Evolutionary conservation across 2,888 invertebrate genomes (phyloP), one percentile per base, ranked within the genome.

Genomic region (Megalurothrips usitatus): DNA sequence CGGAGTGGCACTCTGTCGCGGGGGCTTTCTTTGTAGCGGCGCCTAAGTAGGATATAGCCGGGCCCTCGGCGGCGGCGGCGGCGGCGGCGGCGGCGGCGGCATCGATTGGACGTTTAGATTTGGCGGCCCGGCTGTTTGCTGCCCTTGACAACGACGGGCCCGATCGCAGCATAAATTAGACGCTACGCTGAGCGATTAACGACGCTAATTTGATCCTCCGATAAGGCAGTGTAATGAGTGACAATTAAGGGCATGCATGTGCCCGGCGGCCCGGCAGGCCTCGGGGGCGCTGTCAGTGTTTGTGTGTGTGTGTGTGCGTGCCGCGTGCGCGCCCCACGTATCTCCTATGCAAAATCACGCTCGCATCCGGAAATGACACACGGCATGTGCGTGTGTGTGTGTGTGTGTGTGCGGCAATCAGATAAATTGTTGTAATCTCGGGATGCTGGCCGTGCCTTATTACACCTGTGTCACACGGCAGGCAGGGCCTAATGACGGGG

Each of bases 181-280:
- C 19, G 58, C 58, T 58, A 17, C 52, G 68, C 58, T 58, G 11
- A 26, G 68, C 68, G 68, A 75, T 75, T 10, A 8, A 23, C n/a
- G 68, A 75, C 68, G 68, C 68, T 75, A 75, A 75, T 75, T 75
- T 75, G 68, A 75, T 75, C 23, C 12, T 26, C 68, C 26, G 68
- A 75, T 75, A 75, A 75, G 68, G 23, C 68, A 26, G 58, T 58
- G 58, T 75, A 75, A 75, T 75, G 26, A 75, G 68, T 75, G 68
- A 75, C 68, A 75, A 75, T 75, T 75, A 75, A 23, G 26, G 26
- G 68, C 23, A n/a, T 75, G 23, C 68, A 4, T 14, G 19, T 17
- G 12, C 52, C 52, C n/a, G 58, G 19, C 2, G 6, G 58, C 58
- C 17, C 52, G 34, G 34, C 34, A 2, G 34, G 34, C 58, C 58